Base-by-base conservation (phyloP, 2,113 vertebrate species). In the Electrona antarctica region DNA sequence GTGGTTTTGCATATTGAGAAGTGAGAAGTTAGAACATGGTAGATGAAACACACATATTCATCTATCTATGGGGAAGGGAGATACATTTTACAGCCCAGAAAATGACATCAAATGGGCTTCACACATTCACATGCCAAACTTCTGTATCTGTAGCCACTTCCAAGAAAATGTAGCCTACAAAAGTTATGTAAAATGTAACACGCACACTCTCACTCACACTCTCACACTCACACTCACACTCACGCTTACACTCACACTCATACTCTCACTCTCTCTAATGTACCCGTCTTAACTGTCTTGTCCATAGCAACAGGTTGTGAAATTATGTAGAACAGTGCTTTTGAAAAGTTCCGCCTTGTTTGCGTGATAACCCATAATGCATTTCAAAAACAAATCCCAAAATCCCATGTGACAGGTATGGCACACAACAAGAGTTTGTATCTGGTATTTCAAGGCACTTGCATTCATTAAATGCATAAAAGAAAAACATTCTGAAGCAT, bases 91-190 rank as follows among this genome's bases (percentile, higher is more conserved):
- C 49, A 54, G 7, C 15, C 14, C 60, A 75, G 33, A 67, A 70
- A 61, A 72, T 66, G 71, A 57, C 64, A 71, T 75, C 11, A 67
- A 75, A 80, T 54, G 59, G 66, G 33, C 48, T 59, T 15, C 12
- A 79, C 64, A 62, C n/a, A 29, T 15, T 7, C 11, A 69, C 33
- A 57, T 41, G 33, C 7, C 60, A 66, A 56, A 10, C 14, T 58
- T 64, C 46, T 60, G 33, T 67, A 69, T 64, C 46, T 60, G 33
- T 67, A 69, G 15, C 7, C 14, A 60, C 10, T n/a, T 54, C 57
- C 21, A 21, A 21, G 21, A 21, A 21, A 21, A 51, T n/a, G 21
- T 55, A 70, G 33, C 33, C 33, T 41, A 41, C 33, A 3, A 41
- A 41, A 41, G 2, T 41, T 1, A 41, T 41, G 33, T 6, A 2